Percentiles rank a stretch among this genome's conserved stretches.
phyloP scores from a whole-genome alignment of 2,113 vertebrate genomes.

The Rattus norvegicus region GRCr8 NC_086026.1:52365501-52366000 shows the following conservation, averaged over 20 bases:
- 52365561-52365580: slow-evolving; percentile 41
- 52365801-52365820: neutral
- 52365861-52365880: neutral
- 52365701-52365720: slow-evolving; percentile 37
- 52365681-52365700: slow-evolving; percentile 53
- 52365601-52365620: slow-evolving; percentile 32
- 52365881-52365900: neutral
- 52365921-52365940: neutral
- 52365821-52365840: neutral
- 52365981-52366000: slow-evolving; percentile 39
- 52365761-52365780: slow-evolving; percentile 59
- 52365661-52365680: slow-evolving; percentile 50
- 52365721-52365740: slow-evolving; percentile 50
- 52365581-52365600: neutral
- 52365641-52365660: slow-evolving; percentile 42
- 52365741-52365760: slow-evolving; percentile 9
- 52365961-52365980: slow-evolving; percentile 39
- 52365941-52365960: slow-evolving; percentile 61
- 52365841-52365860: neutral
- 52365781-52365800: neutral
- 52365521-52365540: slow-evolving; percentile 29
- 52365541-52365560: slow-evolving; percentile 35
- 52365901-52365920: slow-evolving; percentile 37
- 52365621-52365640: neutral
- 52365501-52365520: slow-evolving; percentile 26